Base-by-base conservation (phyloP, 2,113 vertebrate species). In the Nibea coibor region DNA sequence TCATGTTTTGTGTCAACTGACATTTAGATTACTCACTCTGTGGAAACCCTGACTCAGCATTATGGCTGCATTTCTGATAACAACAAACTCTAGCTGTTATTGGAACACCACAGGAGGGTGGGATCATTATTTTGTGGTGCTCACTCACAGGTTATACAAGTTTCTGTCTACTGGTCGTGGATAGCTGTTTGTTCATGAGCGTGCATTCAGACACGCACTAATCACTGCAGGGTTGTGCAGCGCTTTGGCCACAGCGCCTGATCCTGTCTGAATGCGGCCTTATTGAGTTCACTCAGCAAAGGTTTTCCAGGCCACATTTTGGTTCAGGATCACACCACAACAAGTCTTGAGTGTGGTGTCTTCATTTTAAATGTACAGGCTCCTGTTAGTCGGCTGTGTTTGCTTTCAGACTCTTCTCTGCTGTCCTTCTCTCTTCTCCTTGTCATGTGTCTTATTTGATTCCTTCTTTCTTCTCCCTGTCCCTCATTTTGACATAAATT, bases 361-460 rank as follows among this genome's bases (percentile, higher is more conserved):
- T 71, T 50, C n/a, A 42, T 64, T 59, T 65, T 10, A 48, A 66
- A 56, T 53, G 3, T 24, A 45, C 73, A 74, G 54, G 35, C 45
- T 63, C 24, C n/a, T 51, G 22, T 73, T 74, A 63, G 57, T 82
- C 48, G 3, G 35, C 47, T 24, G 5, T 70, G 51, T 75, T 81
- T 75, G 61, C 59, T 70, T 70, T 74, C n/a, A 59, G 31, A 17
- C 19, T 28, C 4, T 24, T 73, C 45, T 16, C 59, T 43, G 17
- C 20, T 81, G 53, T 81, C 17, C 74, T 75, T 70, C 42, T 70
- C 39, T 48, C 19, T 69, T 39, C 26, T 72, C 22, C 51, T 31
- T 65, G 26, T 63, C 10, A 14, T 19, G 2, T 50, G 39, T 56
- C 22, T 45, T 43, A 4, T 74, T 67, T 42, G 6, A 24, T 62